phyloP scores from a whole-genome alignment of 2,113 vertebrate genomes.

The Butastur rufipennis region DNA sequence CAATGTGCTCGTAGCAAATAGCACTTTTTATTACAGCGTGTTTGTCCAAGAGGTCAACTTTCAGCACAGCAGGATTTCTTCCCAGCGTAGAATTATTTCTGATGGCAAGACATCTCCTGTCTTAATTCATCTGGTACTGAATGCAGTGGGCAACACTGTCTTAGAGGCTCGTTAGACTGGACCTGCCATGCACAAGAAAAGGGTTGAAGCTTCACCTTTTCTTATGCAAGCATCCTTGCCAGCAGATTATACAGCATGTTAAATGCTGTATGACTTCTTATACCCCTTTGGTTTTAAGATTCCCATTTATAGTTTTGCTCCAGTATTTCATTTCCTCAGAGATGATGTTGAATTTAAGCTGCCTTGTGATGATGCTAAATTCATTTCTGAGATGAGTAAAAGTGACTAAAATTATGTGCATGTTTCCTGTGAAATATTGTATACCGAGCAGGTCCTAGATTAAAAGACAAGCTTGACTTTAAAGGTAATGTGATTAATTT shows the following conservation, averaged over 20 bases:
- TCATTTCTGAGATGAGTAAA: constrained; percentile 21
- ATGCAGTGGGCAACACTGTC: background rate
- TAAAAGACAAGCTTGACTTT: background rate
- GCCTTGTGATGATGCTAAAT: constrained; percentile 38
- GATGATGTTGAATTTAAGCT: constrained; percentile 17
- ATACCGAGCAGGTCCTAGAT: background rate
- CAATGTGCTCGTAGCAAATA: constrained; percentile 73
- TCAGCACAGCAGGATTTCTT: constrained; percentile 62
- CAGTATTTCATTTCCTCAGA: constrained; percentile 27
- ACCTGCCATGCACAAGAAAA: background rate
- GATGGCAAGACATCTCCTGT: constrained; percentile 35
- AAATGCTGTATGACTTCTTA: background rate
- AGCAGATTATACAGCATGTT: background rate
- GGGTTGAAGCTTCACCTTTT: background rate
- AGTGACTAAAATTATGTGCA: constrained; percentile 46
- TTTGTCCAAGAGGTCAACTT: constrained; percentile 84
- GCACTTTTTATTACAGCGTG: constrained; percentile 75
- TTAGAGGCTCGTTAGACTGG: background rate
- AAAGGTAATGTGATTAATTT: constrained; percentile 4
- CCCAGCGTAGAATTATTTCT: constrained; percentile 69
- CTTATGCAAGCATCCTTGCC: background rate
- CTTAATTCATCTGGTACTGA: constrained; percentile 42
- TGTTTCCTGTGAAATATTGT: constrained; percentile 18
- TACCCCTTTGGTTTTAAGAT: constrained; percentile 21
- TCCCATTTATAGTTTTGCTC: constrained; percentile 18